Conservation (phyloP, 2,888 invertebrate genomes). For the Charanyca ferruginea region DNA sequence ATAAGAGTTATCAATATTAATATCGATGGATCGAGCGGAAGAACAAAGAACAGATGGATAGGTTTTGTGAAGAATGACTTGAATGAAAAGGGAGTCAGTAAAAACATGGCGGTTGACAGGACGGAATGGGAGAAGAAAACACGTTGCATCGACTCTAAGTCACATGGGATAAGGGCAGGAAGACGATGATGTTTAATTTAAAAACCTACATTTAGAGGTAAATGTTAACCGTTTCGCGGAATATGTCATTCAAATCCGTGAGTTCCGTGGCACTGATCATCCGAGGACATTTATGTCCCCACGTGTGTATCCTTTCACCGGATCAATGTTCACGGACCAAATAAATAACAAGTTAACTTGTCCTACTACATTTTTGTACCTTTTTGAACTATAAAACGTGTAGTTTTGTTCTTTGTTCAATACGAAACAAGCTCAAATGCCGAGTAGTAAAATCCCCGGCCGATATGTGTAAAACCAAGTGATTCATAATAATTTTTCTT, state of each 20-base stretch:
- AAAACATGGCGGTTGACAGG: no score
- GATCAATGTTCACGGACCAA: not conserved
- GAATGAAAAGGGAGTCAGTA: no score
- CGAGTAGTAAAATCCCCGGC: not conserved
- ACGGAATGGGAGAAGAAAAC: no score
- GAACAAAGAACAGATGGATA: no score
- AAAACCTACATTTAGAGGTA: not conserved
- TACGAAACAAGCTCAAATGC: slow-evolving; percentile 11
- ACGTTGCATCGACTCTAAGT: no score
- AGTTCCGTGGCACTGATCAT: not conserved
- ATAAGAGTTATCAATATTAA: no score
- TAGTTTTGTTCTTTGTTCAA: slow-evolving; percentile 29
- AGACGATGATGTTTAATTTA: no score
- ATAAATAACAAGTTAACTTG: slow-evolving; percentile 21
- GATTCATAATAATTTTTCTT: not conserved
- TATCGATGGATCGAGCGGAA: no score
- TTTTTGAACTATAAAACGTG: slow-evolving; percentile 26
- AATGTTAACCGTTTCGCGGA: not conserved
- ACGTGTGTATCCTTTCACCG: slow-evolving; percentile 28
- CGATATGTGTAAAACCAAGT: not conserved
- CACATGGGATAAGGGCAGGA: no score
- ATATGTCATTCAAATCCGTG: slow-evolving; percentile 10
- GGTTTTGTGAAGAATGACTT: no score
- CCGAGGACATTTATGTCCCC: slow-evolving; percentile 18
- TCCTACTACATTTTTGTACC: slow-evolving; percentile 23